Evolutionary conservation across 2,888 invertebrate genomes (phyloP).

Genomic region (Anarsia innoxiella): DNA sequence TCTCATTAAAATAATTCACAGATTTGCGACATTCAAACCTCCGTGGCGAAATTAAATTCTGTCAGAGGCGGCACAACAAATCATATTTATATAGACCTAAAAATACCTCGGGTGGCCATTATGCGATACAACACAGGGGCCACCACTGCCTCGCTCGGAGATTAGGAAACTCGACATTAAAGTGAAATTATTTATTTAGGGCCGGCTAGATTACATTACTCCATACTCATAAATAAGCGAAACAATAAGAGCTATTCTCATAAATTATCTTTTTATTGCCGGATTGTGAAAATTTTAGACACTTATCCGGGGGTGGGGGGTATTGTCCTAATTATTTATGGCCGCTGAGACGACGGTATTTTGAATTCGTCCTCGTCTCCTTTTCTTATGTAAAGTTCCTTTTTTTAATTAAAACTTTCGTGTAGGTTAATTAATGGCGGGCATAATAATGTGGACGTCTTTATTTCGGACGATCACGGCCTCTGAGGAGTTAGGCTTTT

Average conservation of each 20-base stretch:
- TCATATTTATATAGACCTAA: constrained; percentile 75
- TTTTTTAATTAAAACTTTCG: constrained; percentile 71
- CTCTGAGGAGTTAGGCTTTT: neutral
- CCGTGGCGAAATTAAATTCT: constrained; percentile 67
- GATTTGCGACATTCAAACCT: constrained; percentile 55
- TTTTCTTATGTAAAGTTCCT: constrained; percentile 60
- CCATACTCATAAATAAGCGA: constrained; percentile 75
- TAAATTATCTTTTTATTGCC: constrained; percentile 76
- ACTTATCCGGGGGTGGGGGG: constrained; percentile 64
- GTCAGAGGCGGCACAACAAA: constrained; percentile 70
- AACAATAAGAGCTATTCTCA: constrained; percentile 76
- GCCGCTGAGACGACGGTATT: constrained; percentile 68
- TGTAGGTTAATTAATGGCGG: constrained; percentile 66
- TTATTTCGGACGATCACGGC: constrained; percentile 16
- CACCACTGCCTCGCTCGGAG: constrained; percentile 63
- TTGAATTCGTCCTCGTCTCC: constrained; percentile 63
- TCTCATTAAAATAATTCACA: constrained; percentile 67
- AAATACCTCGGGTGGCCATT: constrained; percentile 74
- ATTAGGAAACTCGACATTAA: constrained; percentile 75
- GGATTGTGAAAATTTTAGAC: constrained; percentile 76
- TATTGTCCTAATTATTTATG: constrained; percentile 75
- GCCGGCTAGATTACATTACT: constrained; percentile 74
- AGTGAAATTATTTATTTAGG: constrained; percentile 75
- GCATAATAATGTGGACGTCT: constrained; percentile 38
- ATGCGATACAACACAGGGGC: constrained; percentile 57